phyloP scores from a whole-genome alignment of 2,797 vertebrate species.

The Tenualosa ilisha region DNA sequence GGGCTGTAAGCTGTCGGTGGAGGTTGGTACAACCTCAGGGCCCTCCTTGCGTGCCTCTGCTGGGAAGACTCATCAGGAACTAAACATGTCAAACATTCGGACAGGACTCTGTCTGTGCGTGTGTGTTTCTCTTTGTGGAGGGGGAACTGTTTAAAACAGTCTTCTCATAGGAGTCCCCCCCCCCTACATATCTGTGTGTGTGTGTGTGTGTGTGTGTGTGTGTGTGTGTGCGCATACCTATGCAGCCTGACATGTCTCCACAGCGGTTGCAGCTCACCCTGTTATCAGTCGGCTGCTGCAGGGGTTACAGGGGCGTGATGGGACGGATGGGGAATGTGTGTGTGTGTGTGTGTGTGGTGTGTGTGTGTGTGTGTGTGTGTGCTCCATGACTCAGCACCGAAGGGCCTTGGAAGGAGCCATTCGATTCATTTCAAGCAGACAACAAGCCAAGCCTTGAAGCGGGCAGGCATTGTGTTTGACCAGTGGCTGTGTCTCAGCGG shows the following conservation, averaged over 20 bases:
- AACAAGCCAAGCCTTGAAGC: neutral
- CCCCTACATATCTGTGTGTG: neutral
- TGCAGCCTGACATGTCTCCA: neutral
- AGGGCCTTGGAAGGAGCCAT: neutral
- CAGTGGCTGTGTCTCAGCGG: neutral
- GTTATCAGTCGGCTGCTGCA: neutral
- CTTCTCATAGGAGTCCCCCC: too few species aligned
- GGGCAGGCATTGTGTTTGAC: neutral
- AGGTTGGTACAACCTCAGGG: neutral
- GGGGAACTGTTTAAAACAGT: neutral
- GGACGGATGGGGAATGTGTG: neutral
- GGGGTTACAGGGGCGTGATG: neutral
- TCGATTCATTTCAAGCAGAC: neutral
- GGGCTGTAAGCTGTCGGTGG: neutral
- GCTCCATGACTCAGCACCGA: neutral
- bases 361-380: neutral
- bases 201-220: conserved; percentile 21
- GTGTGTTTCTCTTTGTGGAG: neutral
- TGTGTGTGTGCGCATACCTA: neutral
- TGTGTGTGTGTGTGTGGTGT: neutral
- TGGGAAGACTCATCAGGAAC: neutral
- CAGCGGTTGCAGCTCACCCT: neutral
- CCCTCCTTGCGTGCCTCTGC: neutral
- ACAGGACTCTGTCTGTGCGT: neutral
- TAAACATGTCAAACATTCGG: conserved; percentile 8